Base-by-base conservation (phyloP, 2,797 vertebrate species). In the Coranthus polyacanthus region DNA sequence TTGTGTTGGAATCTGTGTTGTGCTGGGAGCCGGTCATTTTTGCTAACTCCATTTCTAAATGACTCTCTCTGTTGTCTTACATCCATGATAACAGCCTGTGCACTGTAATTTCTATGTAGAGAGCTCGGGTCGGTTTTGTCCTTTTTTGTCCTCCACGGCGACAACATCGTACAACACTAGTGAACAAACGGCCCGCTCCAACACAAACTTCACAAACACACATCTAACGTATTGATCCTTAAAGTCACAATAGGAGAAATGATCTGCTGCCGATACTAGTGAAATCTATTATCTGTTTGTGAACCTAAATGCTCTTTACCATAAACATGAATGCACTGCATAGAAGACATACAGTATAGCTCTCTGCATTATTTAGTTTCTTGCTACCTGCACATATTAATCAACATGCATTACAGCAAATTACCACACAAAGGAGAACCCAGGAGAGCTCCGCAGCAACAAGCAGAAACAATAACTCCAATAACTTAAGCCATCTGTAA, bases 281-380 rank as follows among this genome's bases (percentile, higher is more conserved):
- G n/a, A 54, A 13, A n/a, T 4, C 15, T 29, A 29, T 42, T 46
- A 57, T 55, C 20, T 74, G 56, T 52, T 45, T 0, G 22, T 43
- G 4, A 55, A 41, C 16, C 17, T 18, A 24, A 59, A 58, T 32
- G 17, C 7, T 34, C 24, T 3, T 44, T 45, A 32, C 21, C 32
- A 22, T 22, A 17, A 39, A 9, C 26, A 10, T 26, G 22, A 5
- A 20, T 15, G 18, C 9, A 36, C 24, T 56, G 10, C 51, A 52
- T 9, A 9, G n/a, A 21, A 41, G 13, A 0, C 41, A 13, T 55
- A n/a, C 5, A 7, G 44, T 13, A 24, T 32, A 6, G 12, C 15
- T 61, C 21, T 50, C 26, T 29, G 3, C 46, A 29, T 29, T 29
- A 43, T 11, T 20, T n/a, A 6, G 24, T 56, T 6, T 29, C 26